Evolutionary conservation across 1,140 invertebrate species (phyloP), one percentile per base, ranked within the genome.

Genomic region (Melanaphis sacchari): DNA sequence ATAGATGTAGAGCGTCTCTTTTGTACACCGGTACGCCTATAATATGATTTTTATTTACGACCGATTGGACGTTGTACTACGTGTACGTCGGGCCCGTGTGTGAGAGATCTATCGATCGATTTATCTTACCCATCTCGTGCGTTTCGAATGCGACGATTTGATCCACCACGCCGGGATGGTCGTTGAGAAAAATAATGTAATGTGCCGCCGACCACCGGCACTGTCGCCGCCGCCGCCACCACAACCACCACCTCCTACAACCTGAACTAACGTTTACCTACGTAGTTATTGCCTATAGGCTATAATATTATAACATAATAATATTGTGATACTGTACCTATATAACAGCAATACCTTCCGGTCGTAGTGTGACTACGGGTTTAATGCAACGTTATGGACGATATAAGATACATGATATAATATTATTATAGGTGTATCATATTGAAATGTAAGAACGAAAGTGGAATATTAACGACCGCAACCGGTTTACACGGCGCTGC

Each of bases 391-490:
- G 46, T 36, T 52, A 18, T 49, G 3, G n/a, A 38, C 21, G 43
- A 52, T 36, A 89, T 36, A 18, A 89, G 31, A 76, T 76, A 76
- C 31, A 76, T 59, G 24, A 22, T 22, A 24, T 22, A 24, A 26
- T 59, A 31, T 15, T 66, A 36, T n/a, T 76, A 76, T 76, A 76
- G 59, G 59, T 76, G 59, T 76, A 76, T 76, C 31, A 8, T 18
- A 76, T n/a, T 18, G 59, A 36, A 81, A 43, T 43, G 24, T 38
- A 22, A 84, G 91, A 85, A 82, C 91, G 91, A 93, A 93, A 93
- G 91, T 93, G 76, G 81, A 84, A 84, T 81, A 81, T 82, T 91
- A 81, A 91, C 43, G 90, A 46, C 41, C 40, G 46, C 91, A 54
- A 93, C 91, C 91, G 91, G 91, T 93, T 93, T 92, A 49, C 81